Percentiles rank a stretch among this genome's conserved stretches.
Evolutionary conservation across 2,113 vertebrate species (phyloP).

Genomic region (Calyptomena viridis): DNA sequence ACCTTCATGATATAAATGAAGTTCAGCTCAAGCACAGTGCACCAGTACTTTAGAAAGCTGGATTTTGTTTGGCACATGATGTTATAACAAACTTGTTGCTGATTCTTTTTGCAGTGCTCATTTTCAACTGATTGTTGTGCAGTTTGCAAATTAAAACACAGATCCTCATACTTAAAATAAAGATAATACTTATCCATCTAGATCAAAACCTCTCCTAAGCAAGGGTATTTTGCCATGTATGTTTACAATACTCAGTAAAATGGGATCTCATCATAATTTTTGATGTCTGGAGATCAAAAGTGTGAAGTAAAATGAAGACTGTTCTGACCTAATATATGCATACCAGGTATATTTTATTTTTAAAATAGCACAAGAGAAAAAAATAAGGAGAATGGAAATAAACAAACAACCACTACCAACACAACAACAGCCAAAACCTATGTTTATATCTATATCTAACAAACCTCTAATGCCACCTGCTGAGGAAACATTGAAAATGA

Average conservation of each 20-base stretch:
- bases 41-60: neutral
- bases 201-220: neutral
- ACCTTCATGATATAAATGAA: neutral
- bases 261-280: neutral
- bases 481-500: neutral
- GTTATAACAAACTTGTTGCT: neutral
- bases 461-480: conserved; percentile 12
- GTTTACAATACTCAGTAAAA: neutral
- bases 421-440: neutral
- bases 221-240: neutral
- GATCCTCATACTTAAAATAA: neutral
- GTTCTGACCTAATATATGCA: neutral
- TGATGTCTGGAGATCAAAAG: neutral
- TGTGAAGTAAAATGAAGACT: neutral
- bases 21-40: neutral
- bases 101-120: neutral
- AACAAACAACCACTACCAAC: neutral
- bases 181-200: neutral
- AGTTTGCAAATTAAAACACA: neutral
- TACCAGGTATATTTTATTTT: neutral
- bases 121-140: neutral
- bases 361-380: neutral
- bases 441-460: neutral
- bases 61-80: neutral
- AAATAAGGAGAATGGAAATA: neutral